Evolutionary conservation across 2,113 vertebrate genomes (phyloP), one percentile per base, ranked within the genome.

Genomic region (Neogale vison): DNA sequence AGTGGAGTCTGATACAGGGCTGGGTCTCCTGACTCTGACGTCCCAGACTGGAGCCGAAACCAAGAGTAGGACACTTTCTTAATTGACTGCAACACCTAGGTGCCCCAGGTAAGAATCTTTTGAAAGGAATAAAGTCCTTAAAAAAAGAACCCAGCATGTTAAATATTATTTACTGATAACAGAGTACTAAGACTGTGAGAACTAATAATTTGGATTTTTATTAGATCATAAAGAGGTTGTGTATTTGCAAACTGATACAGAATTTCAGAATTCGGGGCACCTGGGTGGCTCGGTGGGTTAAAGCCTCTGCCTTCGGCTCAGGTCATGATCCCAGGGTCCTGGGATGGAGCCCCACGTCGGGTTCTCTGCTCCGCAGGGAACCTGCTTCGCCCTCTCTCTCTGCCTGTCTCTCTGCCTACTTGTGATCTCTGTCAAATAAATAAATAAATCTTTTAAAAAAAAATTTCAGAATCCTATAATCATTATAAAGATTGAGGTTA

Each of bases 161-260:
- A 77, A 80, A 52, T 91, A 50, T 31, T 87, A 69, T 59, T 89
- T 88, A 76, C 29, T 52, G 74, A 81, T 59, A 92, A 18, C 26
- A 84, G 72, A 91, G 34, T 91, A 72, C 39, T 72, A 74, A 88
- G 24, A 79, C 36, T 42, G 31, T 83, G 36, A 92, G 67, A 87
- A 72, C 39, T 94, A 67, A 76, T 57, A 81, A 71, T 94, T 95
- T 77, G 34, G 61, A 47, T 76, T 79, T 85, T 97, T 55, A 92
- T 65, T 72, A 93, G 57, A 26, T 81, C 23, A 15, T 87, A 31
- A 90, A 42, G 26, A 63, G 13, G 8, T 79, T 52, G 17, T 79
- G 1, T 91, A 14, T 72, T 2, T 72, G 12, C 24, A 93, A 57
- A 95, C 45, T 95, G 23, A 77, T 63, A 4, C 26, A 55, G 50